phyloP scores from a whole-genome alignment of 2,888 invertebrate genomes.

The Aelia acuminata region DNA sequence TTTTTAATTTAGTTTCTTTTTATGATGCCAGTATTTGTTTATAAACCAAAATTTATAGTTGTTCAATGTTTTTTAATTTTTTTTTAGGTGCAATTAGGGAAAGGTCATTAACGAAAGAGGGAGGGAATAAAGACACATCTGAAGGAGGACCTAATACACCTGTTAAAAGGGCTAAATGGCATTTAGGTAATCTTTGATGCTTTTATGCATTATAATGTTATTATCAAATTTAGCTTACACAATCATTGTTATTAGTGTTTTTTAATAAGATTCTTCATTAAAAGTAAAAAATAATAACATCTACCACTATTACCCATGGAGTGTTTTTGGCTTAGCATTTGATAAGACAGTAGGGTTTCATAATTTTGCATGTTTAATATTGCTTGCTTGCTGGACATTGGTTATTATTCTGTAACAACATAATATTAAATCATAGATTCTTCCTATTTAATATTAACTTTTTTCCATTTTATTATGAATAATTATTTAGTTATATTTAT shows the following conservation, averaged over 20 bases:
- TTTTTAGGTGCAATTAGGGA: slow-evolving; percentile 71
- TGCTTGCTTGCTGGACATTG: neutral
- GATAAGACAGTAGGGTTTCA: neutral
- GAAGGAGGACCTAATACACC: slow-evolving; percentile 72
- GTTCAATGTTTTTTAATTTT: neutral
- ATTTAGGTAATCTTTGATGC: slow-evolving; percentile 77
- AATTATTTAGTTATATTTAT: neutral
- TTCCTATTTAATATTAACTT: neutral
- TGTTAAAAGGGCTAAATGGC: slow-evolving; percentile 98
- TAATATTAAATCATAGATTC: neutral
- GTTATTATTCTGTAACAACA: neutral
- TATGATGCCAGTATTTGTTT: too few species aligned
- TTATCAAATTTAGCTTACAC: neutral
- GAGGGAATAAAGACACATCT: slow-evolving; percentile 66
- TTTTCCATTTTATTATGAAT: neutral
- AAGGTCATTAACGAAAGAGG: slow-evolving; percentile 68
- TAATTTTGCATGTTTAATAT: neutral
- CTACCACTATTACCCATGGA: neutral
- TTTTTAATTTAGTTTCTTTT: too few species aligned
- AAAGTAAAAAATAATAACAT: neutral
- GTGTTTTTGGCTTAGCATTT: neutral
- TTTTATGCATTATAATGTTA: slow-evolving; percentile 1
- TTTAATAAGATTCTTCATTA: neutral
- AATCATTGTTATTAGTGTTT: neutral
- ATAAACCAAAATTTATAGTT: neutral